These are phyloP conservation scores for Dicrostonyx torquatus DNA, from an alignment of 2,797 vertebrate genomes.

Conservation along the genomic window DNA sequence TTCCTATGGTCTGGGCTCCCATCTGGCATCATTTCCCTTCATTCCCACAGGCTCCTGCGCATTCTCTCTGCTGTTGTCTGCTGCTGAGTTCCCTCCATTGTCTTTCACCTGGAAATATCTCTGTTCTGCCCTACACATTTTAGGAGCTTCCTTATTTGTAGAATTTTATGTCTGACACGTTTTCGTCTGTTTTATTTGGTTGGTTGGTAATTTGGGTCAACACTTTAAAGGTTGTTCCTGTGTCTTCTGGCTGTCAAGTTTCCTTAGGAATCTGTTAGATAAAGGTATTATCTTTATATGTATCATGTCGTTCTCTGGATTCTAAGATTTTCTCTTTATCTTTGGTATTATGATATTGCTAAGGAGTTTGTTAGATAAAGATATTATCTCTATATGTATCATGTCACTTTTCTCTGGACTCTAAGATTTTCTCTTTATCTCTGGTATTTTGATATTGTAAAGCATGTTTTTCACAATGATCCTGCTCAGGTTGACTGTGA, in stretches of 20 bases:
- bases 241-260: background rate
- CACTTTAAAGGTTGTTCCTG: slow-evolving; percentile 17
- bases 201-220: background rate
- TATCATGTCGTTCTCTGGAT: background rate
- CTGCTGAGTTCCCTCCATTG: background rate
- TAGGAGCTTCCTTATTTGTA: slow-evolving; percentile 12
- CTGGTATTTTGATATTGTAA: background rate
- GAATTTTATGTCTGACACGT: background rate
- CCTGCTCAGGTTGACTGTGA: slow-evolving; percentile 6
- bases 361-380: background rate
- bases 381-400: background rate
- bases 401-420: background rate
- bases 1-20: background rate
- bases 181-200: background rate
- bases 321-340: slow-evolving; percentile 3
- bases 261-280: background rate
- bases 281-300: background rate
- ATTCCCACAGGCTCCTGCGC: background rate
- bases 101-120: slow-evolving; percentile 22
- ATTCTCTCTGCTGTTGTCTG: background rate
- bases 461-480: background rate
- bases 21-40: background rate
- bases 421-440: slow-evolving; percentile 1
- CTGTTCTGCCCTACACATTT: slow-evolving; percentile 34
- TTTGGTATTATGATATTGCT: background rate